phyloP scores from a whole-genome alignment of 2,113 vertebrate genomes.

The Symphodus melops region DNA sequence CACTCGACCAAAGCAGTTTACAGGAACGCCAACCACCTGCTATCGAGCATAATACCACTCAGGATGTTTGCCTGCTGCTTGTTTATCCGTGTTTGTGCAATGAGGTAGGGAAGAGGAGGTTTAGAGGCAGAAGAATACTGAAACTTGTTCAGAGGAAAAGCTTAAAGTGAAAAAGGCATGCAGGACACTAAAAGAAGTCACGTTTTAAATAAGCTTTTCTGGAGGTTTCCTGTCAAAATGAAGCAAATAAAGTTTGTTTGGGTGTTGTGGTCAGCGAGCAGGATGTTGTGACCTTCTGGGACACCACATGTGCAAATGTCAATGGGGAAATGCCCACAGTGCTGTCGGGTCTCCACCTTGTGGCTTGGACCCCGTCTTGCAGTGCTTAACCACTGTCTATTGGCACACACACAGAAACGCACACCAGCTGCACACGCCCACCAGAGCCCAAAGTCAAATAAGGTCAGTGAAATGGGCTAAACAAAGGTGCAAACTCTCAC shows the following conservation, averaged over 20 bases:
- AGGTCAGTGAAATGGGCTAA: slow-evolving; percentile 3
- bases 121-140: slow-evolving; percentile 40
- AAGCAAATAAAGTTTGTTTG: slow-evolving; percentile 64
- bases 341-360: slow-evolving; percentile 75
- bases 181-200: slow-evolving; percentile 16
- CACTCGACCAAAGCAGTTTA: slow-evolving; percentile 59
- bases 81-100: slow-evolving; percentile 71
- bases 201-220: slow-evolving; percentile 43
- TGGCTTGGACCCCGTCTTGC: slow-evolving; percentile 66
- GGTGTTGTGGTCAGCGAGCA: slow-evolving; percentile 61
- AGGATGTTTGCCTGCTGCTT: slow-evolving; percentile 69
- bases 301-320: slow-evolving; percentile 55
- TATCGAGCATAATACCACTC: slow-evolving; percentile 56
- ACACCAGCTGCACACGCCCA: slow-evolving; percentile 29
- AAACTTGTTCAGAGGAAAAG: slow-evolving; percentile 28
- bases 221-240: slow-evolving; percentile 38
- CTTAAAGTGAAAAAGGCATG: slow-evolving; percentile 36
- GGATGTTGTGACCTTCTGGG: slow-evolving; percentile 61
- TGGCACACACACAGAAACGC: slow-evolving; percentile 27
- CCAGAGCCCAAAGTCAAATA: slow-evolving; percentile 6
- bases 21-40: slow-evolving; percentile 60
- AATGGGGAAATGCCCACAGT: slow-evolving; percentile 26
- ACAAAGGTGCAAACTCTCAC: not conserved
- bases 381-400: slow-evolving; percentile 30
- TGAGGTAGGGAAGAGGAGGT: slow-evolving; percentile 11